Evolutionary conservation across 2,113 vertebrate genomes (phyloP), one percentile per base, ranked within the genome.

Genomic region (Rhodinocichla rosea): DNA sequence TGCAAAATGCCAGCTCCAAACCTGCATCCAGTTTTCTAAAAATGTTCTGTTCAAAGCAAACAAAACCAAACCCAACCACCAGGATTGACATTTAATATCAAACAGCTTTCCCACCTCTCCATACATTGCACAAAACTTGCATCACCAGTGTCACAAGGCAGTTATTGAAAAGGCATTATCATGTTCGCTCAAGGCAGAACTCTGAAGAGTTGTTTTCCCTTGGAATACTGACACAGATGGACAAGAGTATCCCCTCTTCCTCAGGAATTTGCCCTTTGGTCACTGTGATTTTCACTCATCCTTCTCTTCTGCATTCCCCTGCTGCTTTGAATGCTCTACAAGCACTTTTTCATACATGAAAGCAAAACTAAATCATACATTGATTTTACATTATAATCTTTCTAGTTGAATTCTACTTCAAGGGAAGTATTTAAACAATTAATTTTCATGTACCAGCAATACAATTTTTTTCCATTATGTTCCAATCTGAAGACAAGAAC

Each of bases 401-500:
- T 95, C 59, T n/a, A 94, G 17, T 12, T 95, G 60, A 71, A 97
- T 79, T 95, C 89, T 81, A 96, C 92, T 96, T 96, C 88, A 95
- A 93, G 59, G 49, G 87, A 95, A 69, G 90, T 83, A 76, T n/a
- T 91, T 68, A 83, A 96, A 96, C 79, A 96, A 97, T 97, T 98
- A 97, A 96, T 97, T 98, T 97, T 97, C 92, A 97, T 96, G 96
- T 86, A 96, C 47, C 73, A 95, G 87, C 50, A 94, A 24, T 76
- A 92, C 93, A 88, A 78, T 60, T 90, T 95, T 97, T 96, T 95
- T 26, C 68, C 62, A 92, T 96, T 97, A 97, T 84, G 93, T 96
- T 97, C 95, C 95, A 96, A 96, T 97, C 89, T 94, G 79, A 65
- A 86, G 81, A 98, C 89, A 97, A 96, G 97, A 98, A 97, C 81